Percentiles rank a stretch among this genome's conserved stretches.
These are phyloP conservation scores for Ips nitidus DNA, from an alignment of 1,140 invertebrate genomes.

Conservation along the genomic window DNA sequence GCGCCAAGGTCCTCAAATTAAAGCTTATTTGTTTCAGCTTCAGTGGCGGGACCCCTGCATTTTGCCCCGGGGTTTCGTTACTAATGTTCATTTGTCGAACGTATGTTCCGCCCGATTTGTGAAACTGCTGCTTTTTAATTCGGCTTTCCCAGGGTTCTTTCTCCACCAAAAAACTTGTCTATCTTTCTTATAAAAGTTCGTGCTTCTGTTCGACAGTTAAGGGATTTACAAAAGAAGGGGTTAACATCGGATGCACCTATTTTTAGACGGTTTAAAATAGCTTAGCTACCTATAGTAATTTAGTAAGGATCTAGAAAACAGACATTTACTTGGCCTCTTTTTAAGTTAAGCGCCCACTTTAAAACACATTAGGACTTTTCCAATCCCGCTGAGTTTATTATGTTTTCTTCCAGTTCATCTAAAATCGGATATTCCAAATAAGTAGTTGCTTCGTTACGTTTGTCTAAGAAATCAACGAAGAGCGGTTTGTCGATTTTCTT, in stretches of 20 bases:
- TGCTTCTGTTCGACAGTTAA: background rate
- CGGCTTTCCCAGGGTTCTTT: too few relatives aligned
- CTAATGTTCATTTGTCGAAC: conserved; percentile 5
- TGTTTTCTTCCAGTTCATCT: background rate
- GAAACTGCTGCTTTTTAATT: background rate
- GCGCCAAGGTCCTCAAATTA: conserved; percentile 27
- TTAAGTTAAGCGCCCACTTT: conserved; percentile 31
- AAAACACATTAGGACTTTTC: conserved; percentile 23
- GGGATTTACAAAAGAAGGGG: conserved; percentile 32
- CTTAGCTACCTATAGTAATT: conserved; percentile 33
- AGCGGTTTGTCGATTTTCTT: too few relatives aligned
- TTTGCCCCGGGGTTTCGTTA: conserved; percentile 2
- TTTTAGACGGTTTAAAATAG: conserved; percentile 36
- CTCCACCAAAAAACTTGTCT: too few relatives aligned
- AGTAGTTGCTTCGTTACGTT: too few relatives aligned
- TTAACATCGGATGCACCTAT: conserved; percentile 35
- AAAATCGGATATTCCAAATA: too few relatives aligned
- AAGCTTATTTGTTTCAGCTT: conserved; percentile 21
- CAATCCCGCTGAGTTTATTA: conserved; percentile 9
- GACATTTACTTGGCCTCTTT: conserved; percentile 31
- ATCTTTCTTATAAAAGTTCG: too few relatives aligned
- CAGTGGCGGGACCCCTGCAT: conserved; percentile 13
- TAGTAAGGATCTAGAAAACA: conserved; percentile 33
- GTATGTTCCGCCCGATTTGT: background rate
- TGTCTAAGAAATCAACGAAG: too few relatives aligned